Conservation (phyloP, 2,888 invertebrate genomes). For the Serripes groenlandicus region DNA sequence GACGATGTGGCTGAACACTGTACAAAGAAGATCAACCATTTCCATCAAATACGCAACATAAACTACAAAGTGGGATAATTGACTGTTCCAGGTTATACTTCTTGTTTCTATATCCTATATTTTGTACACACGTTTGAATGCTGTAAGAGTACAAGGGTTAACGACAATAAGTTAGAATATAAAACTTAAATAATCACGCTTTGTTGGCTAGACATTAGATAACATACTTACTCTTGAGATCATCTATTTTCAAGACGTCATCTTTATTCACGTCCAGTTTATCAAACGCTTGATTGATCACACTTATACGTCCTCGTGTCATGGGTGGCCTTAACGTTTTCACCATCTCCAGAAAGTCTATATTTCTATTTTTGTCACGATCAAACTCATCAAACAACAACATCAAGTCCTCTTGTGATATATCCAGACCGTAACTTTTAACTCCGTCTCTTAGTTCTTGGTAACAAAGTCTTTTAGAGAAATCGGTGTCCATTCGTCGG, state of each 20-base stretch:
- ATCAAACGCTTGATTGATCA: slow-evolving; percentile 82
- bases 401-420: slow-evolving; percentile 73
- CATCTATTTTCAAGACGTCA: slow-evolving; percentile 78
- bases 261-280: slow-evolving; percentile 82
- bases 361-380: slow-evolving; percentile 76
- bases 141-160: no score
- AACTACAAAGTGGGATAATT: no score
- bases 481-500: slow-evolving; percentile 81
- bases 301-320: slow-evolving; percentile 68
- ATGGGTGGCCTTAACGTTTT: slow-evolving; percentile 78
- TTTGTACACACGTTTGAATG: no score
- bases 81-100: no score
- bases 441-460: slow-evolving; percentile 80
- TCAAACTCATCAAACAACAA: slow-evolving; percentile 79
- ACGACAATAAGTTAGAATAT: no score
- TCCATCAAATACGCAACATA: no score
- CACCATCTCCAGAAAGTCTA: slow-evolving; percentile 83
- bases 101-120: no score
- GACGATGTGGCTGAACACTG: no score
- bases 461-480: slow-evolving; percentile 78
- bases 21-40: no score
- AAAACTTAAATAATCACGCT: no score
- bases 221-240: slow-evolving; percentile 81
- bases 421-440: slow-evolving; percentile 70
- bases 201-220: no score